Conservation (phyloP, 1,140 invertebrate genomes). For the Matsumurasca onukii region DNA sequence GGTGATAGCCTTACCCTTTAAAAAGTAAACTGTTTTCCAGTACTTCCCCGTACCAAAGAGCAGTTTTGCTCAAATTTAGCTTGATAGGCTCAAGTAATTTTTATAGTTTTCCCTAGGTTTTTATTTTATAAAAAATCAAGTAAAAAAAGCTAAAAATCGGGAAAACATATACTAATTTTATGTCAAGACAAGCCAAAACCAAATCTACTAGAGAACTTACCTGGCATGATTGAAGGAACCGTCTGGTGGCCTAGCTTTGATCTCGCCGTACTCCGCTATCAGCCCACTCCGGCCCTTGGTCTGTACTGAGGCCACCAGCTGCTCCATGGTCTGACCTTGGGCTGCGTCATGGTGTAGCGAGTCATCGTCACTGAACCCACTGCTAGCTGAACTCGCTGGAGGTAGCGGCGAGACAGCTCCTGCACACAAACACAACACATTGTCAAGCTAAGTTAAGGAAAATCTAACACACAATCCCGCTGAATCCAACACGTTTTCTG, state of each 20-base stretch:
- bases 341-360: conserved; percentile 69
- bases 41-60: no score
- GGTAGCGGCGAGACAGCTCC: conserved; percentile 58
- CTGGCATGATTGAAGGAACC: conserved; percentile 80
- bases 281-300: conserved; percentile 75
- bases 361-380: conserved; percentile 86
- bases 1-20: no score
- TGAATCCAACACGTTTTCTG: neutral
- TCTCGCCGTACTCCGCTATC: conserved; percentile 79
- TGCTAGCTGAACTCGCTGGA: conserved; percentile 74
- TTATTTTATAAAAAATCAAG: no score
- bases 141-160: no score
- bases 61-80: no score
- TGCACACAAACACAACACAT: conserved; percentile 22
- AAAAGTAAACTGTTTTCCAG: no score
- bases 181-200: no score
- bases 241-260: conserved; percentile 76
- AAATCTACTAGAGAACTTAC: no score
- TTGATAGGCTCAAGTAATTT: no score
- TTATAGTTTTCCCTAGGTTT: no score
- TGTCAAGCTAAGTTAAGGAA: neutral
- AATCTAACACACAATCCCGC: neutral
- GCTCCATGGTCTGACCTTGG: conserved; percentile 65
- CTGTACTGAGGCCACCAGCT: conserved; percentile 76
- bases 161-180: no score